These are phyloP conservation scores for Corvus hawaiiensis DNA, from an alignment of 2,113 vertebrate genomes.

Conservation along the genomic window DNA sequence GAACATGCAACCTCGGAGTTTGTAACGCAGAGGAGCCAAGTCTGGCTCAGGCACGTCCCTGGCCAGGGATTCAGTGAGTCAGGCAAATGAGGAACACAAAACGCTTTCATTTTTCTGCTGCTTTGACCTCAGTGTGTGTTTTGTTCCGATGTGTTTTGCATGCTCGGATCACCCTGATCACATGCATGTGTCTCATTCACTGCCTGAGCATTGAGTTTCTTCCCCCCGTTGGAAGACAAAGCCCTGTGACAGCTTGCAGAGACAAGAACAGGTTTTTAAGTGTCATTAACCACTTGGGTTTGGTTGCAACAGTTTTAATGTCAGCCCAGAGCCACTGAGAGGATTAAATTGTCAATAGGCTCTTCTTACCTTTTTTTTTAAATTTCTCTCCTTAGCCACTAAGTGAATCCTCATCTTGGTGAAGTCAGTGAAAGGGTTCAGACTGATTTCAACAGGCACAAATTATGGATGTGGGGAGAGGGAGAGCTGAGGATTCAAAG, in stretches of 20 bases:
- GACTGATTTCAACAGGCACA: background rate
- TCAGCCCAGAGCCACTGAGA: background rate
- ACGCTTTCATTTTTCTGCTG: conserved; percentile 38
- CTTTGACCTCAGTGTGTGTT: conserved; percentile 33
- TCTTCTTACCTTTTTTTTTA: background rate
- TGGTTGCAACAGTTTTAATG: conserved; percentile 14
- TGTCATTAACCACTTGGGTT: background rate
- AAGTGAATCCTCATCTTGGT: background rate
- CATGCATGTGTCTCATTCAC: conserved; percentile 20
- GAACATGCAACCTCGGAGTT: background rate
- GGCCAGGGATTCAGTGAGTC: background rate
- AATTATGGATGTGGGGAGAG: background rate
- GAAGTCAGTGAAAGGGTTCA: background rate
- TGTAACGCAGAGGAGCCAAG: background rate
- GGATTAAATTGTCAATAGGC: conserved; percentile 4
- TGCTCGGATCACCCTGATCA: conserved; percentile 24
- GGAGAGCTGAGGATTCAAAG: background rate
- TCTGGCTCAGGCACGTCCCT: conserved; percentile 9
- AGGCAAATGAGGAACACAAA: conserved; percentile 38
- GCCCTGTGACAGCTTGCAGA: background rate
- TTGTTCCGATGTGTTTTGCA: conserved; percentile 15
- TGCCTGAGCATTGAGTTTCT: background rate
- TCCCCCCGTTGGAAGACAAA: background rate
- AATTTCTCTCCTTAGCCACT: background rate
- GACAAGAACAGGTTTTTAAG: conserved; percentile 10